Conservation (phyloP, 2,888 invertebrate species). For the Prenolepis imparis region DNA sequence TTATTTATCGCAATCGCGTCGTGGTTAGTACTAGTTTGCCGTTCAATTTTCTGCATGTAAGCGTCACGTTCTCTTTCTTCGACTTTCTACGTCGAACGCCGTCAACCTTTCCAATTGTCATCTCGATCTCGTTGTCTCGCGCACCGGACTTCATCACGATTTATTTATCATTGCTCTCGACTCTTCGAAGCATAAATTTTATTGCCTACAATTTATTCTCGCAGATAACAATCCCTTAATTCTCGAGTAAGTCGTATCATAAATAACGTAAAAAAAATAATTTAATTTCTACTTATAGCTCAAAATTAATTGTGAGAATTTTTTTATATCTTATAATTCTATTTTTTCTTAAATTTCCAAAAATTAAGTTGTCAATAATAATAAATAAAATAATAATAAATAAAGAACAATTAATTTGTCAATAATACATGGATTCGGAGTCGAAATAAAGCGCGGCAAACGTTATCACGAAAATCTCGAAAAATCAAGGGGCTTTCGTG, state of each 20-base stretch:
- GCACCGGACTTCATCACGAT: not conserved
- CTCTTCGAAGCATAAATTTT: not conserved
- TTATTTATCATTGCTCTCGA: not conserved
- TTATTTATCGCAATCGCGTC: slow-evolving; percentile 40
- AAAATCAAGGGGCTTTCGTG: slow-evolving; percentile 15
- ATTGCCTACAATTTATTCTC: not conserved
- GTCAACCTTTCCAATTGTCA: slow-evolving; percentile 52
- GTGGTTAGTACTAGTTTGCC: slow-evolving; percentile 13
- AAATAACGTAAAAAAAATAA: not conserved
- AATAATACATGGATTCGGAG: not conserved
- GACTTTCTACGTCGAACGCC: slow-evolving; percentile 68
- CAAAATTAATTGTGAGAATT: not conserved
- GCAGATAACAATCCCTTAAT: not conserved
- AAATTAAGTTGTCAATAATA: not conserved
- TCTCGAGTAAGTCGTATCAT: not conserved
- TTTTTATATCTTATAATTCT: not conserved
- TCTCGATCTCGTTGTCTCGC: slow-evolving; percentile 43
- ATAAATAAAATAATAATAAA: too few species aligned
- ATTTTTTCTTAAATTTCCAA: not conserved
- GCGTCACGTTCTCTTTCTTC: slow-evolving; percentile 73
- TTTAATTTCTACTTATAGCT: not conserved
- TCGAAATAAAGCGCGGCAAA: not conserved
- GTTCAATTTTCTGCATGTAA: slow-evolving; percentile 66
- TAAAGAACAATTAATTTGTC: too few species aligned
- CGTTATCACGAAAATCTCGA: not conserved